Conservation (phyloP, 2,113 vertebrate species). For the Globicephala melas region DNA sequence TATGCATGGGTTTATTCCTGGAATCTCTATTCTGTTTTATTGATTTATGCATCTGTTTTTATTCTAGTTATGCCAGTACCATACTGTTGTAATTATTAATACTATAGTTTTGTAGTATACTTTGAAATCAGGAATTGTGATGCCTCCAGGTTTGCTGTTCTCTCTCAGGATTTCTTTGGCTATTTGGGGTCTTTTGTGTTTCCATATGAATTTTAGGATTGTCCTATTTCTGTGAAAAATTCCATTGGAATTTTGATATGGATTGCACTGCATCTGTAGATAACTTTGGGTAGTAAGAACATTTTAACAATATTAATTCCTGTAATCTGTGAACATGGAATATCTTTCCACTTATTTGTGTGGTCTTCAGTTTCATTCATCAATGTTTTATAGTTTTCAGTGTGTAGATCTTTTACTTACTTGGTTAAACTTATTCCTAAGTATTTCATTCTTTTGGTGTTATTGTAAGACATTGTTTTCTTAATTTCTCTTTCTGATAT, state of each 20-base stretch:
- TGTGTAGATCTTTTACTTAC: background rate
- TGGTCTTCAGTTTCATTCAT: background rate
- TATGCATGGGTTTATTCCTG: background rate
- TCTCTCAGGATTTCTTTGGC: background rate
- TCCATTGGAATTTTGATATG: background rate
- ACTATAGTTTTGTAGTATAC: background rate
- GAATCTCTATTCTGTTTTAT: background rate
- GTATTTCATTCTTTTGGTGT: background rate
- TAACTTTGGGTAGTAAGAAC: background rate
- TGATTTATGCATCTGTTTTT: background rate
- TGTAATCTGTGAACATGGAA: background rate
- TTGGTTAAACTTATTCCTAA: background rate
- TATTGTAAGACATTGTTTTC: background rate
- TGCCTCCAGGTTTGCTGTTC: background rate
- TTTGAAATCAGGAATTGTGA: background rate
- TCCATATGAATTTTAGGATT: background rate
- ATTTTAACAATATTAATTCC: background rate
- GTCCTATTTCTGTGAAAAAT: background rate
- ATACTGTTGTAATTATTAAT: background rate
- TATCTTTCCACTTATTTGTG: background rate
- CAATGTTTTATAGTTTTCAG: background rate
- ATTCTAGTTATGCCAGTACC: background rate
- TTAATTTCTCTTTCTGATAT: background rate
- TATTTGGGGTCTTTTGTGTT: background rate
- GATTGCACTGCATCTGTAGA: background rate